A percentile compares a stretch with the other conserved stretches of the same genome.
phyloP scores from a whole-genome alignment of 1,140 invertebrate genomes.

The Bombyx mori region DNA sequence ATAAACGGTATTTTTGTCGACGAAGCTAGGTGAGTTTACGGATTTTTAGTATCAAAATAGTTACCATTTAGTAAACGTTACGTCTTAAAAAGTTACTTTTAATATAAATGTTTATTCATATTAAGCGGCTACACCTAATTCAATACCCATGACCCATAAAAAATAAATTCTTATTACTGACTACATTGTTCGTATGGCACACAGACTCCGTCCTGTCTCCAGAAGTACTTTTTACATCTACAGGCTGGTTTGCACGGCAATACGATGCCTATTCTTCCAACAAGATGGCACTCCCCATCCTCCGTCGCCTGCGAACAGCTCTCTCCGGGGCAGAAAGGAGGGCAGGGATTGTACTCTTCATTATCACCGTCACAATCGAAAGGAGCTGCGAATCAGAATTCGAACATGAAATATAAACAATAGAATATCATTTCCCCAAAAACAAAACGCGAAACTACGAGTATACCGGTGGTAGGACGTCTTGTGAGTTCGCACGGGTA shows the following conservation, averaged over 20 bases:
- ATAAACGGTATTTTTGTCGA: too few relatives aligned
- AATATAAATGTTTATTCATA: not conserved
- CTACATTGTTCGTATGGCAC: constrained; percentile 25
- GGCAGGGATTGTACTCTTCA: constrained; percentile 7
- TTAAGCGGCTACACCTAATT: not conserved
- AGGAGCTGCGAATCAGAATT: not conserved
- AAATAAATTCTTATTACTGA: constrained; percentile 1
- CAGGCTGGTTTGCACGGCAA: constrained; percentile 3
- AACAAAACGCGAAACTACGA: too few relatives aligned
- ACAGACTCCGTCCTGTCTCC: constrained; percentile 24
- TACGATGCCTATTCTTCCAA: not conserved
- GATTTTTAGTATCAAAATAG: too few relatives aligned
- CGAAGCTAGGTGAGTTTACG: too few relatives aligned
- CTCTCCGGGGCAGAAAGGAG: constrained; percentile 2
- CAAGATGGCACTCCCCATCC: not conserved
- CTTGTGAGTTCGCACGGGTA: too few relatives aligned
- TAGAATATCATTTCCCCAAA: too few relatives aligned
- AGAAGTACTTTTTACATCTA: constrained; percentile 18
- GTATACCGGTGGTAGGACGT: too few relatives aligned
- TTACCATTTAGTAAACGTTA: too few relatives aligned
- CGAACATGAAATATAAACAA: too few relatives aligned
- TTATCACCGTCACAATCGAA: constrained; percentile 1
- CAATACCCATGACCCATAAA: not conserved
- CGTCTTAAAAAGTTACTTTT: too few relatives aligned
- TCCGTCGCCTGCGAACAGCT: constrained; percentile 3